phyloP scores from a whole-genome alignment of 2,113 vertebrate genomes.

The Oxygymnocypris stewartii region DNA sequence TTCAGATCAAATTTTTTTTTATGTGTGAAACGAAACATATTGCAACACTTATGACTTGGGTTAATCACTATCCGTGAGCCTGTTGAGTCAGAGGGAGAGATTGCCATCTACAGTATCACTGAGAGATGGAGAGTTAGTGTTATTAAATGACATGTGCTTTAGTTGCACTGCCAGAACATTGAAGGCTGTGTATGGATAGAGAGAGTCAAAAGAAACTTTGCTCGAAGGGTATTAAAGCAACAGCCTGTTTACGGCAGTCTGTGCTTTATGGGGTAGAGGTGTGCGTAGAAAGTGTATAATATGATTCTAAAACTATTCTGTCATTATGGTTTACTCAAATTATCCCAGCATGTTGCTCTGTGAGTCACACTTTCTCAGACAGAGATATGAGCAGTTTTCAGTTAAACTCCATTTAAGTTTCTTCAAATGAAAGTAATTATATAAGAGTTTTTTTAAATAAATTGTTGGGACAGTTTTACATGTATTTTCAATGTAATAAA shows the following conservation, averaged over 20 bases:
- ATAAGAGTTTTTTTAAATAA: neutral
- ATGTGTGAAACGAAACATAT: slow-evolving; percentile 22
- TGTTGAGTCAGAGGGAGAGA: slow-evolving; percentile 62
- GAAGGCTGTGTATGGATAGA: neutral
- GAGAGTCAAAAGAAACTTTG: slow-evolving; percentile 2
- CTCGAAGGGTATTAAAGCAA: neutral
- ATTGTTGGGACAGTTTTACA: neutral
- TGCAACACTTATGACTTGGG: slow-evolving; percentile 10
- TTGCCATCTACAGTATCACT: slow-evolving; percentile 75
- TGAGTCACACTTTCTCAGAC: neutral
- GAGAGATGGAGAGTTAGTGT: slow-evolving; percentile 51
- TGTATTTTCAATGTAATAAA: neutral
- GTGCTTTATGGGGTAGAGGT: neutral
- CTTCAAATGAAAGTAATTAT: neutral
- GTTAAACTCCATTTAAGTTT: neutral
- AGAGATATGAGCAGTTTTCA: neutral
- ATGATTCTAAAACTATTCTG: slow-evolving; percentile 2
- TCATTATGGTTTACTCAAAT: neutral
- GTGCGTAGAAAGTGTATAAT: neutral
- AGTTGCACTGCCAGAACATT: neutral
- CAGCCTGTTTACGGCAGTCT: neutral
- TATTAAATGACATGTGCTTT: slow-evolving; percentile 10
- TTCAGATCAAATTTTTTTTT: neutral
- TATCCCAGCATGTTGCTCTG: slow-evolving; percentile 1
- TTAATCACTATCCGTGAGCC: neutral